A percentile compares a stretch with the other conserved stretches of the same genome.
phyloP scores from a whole-genome alignment of 2,113 vertebrate genomes.

The Hyperopisus bebe region DNA sequence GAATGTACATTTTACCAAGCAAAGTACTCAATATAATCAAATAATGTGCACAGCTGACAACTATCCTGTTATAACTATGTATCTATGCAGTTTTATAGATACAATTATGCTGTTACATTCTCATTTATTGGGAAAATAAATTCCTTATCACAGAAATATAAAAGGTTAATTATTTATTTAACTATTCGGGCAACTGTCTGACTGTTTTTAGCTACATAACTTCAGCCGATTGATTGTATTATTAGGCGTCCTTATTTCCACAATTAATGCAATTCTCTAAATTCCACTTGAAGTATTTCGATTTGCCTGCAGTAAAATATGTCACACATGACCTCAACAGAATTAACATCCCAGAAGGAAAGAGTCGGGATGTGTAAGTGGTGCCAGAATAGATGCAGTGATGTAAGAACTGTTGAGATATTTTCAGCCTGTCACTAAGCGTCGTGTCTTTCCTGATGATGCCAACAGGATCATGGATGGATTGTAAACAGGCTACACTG shows the following conservation, averaged over 20 bases:
- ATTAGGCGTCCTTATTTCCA: neutral
- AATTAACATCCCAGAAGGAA: neutral
- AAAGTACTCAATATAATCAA: neutral
- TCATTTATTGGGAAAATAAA: neutral
- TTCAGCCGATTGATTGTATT: neutral
- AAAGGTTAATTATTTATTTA: neutral
- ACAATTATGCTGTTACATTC: neutral
- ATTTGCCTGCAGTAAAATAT: neutral
- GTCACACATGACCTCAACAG: conserved; percentile 32
- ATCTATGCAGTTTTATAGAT: neutral
- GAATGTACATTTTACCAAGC: neutral
- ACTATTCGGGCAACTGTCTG: neutral
- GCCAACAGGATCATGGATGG: neutral
- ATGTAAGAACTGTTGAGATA: conserved; percentile 50
- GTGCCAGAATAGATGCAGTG: conserved; percentile 23
- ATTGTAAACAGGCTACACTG: neutral
- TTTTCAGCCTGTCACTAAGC: conserved; percentile 61
- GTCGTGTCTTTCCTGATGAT: conserved; percentile 33
- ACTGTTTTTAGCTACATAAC: neutral
- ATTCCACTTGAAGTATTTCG: neutral
- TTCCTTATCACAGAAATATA: no score
- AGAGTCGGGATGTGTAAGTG: neutral
- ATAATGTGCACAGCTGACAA: neutral
- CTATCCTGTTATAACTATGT: neutral
- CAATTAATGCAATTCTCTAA: neutral